phyloP scores from a whole-genome alignment of 2,888 invertebrate species.

The Heteromurus nitidus region DNA sequence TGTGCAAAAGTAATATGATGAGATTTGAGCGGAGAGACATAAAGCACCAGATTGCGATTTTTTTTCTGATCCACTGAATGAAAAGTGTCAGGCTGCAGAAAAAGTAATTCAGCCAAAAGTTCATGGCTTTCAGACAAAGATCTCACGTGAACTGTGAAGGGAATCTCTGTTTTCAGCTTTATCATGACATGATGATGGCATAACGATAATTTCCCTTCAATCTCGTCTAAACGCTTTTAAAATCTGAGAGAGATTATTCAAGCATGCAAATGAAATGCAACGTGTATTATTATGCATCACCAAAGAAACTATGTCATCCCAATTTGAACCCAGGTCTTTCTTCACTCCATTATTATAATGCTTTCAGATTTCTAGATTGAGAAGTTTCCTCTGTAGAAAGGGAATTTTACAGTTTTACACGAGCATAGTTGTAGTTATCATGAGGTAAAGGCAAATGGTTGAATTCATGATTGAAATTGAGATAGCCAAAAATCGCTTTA shows the following conservation, averaged over 20 bases:
- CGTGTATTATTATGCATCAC: conserved; percentile 20
- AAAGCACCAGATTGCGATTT: too few relatives aligned
- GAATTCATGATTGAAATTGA: conserved; percentile 1
- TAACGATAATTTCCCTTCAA: conserved; percentile 14
- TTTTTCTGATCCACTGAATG: too few relatives aligned
- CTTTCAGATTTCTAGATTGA: not conserved
- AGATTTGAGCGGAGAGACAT: too few relatives aligned
- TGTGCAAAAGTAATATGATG: not conserved
- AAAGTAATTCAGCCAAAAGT: conserved; percentile 14
- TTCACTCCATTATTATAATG: conserved; percentile 3
- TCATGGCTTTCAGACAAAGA: conserved; percentile 39
- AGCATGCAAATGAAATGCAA: conserved; percentile 7
- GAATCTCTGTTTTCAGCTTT: conserved; percentile 15
- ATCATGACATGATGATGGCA: conserved; percentile 5
- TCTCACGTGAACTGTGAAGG: conserved; percentile 30
- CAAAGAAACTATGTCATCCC: conserved; percentile 18
- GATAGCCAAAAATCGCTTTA: too few relatives aligned
- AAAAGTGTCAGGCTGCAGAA: not conserved
- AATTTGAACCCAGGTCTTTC: conserved; percentile 5
- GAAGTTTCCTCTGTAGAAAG: not conserved
- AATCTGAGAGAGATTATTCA: conserved; percentile 22
- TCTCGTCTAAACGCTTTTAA: conserved; percentile 11
- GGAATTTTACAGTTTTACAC: conserved; percentile 13
- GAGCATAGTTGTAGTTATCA: not conserved
- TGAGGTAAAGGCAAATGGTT: not conserved